Evolutionary conservation across 1,140 invertebrate species (phyloP).

Genomic region (Leptoteleia sp.): DNA sequence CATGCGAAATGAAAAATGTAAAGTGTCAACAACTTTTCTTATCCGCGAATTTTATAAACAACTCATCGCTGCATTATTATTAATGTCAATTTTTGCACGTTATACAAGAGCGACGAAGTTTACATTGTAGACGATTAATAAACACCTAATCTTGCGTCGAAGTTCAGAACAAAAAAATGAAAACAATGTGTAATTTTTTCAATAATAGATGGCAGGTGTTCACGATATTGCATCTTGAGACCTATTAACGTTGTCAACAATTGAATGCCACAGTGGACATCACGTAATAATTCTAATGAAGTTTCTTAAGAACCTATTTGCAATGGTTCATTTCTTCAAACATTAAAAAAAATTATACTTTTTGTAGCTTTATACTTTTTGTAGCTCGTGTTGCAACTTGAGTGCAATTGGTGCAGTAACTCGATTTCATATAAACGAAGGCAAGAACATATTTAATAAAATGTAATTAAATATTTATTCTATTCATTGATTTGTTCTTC

Average conservation of each 20-base stretch:
- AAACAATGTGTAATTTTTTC: conserved; percentile 6
- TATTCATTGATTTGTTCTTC: too few species aligned
- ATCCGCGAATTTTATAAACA: conserved; percentile 6
- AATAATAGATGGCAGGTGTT: conserved; percentile 1
- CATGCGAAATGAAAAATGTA: conserved; percentile 3
- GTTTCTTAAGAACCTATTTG: background rate
- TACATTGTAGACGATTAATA: conserved; percentile 10
- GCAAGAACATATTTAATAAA: conserved; percentile 20
- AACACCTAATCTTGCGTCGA: conserved; percentile 5
- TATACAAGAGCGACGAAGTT: conserved; percentile 1
- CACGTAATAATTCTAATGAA: conserved; percentile 16
- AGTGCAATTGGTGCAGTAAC: background rate
- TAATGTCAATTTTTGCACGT: background rate
- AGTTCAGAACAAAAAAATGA: conserved; percentile 12
- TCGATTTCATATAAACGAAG: conserved; percentile 1
- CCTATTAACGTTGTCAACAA: background rate
- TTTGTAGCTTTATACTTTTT: conserved; percentile 11
- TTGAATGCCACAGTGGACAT: background rate
- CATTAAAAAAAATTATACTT: conserved; percentile 13
- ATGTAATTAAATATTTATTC: conserved; percentile 14
- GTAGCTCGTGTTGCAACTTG: background rate
- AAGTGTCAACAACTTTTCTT: conserved; percentile 11
- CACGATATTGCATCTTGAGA: too few species aligned
- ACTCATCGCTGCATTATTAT: too few species aligned
- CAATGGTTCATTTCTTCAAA: conserved; percentile 13